Evolutionary conservation across 2,888 invertebrate genomes (phyloP).

Genomic region (Amphipyra tragopoginis): DNA sequence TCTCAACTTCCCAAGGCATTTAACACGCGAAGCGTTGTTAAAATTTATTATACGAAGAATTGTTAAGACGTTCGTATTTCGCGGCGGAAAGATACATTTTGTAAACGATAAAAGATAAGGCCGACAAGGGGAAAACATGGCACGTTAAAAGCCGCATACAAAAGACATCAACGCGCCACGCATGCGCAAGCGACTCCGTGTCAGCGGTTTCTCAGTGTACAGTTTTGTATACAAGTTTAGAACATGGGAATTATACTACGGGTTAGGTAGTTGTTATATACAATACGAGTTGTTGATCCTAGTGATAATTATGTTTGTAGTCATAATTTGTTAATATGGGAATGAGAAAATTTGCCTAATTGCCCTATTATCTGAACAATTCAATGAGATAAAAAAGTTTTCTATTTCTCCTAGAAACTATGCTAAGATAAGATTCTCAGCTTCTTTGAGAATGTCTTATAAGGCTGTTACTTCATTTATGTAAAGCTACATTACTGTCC

Average conservation of each 20-base stretch:
- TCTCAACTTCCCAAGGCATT: constrained; percentile 25
- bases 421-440: too few relatives aligned
- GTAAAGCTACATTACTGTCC: too few relatives aligned
- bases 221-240: constrained; percentile 58
- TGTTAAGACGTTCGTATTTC: constrained; percentile 44
- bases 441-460: too few relatives aligned
- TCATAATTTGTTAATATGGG: constrained; percentile 50
- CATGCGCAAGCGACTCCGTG: constrained; percentile 54
- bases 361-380: constrained; percentile 13
- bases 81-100: constrained; percentile 47
- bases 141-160: constrained; percentile 71
- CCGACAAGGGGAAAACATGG: constrained; percentile 60
- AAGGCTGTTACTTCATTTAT: too few relatives aligned
- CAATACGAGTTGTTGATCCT: constrained; percentile 27
- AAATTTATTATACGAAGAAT: constrained; percentile 31
- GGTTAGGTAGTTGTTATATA: constrained; percentile 25
- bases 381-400: too few relatives aligned
- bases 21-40: constrained; percentile 40
- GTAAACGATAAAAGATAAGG: constrained; percentile 66
- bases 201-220: constrained; percentile 63
- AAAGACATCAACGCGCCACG: constrained; percentile 85
- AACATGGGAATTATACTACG: constrained; percentile 54
- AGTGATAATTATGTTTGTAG: constrained; percentile 45
- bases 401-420: too few relatives aligned
- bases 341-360: constrained; percentile 38